These are phyloP conservation scores for Lindbergichthys nudifrons DNA, from an alignment of 2,797 vertebrate genomes.

Conservation along the genomic window DNA sequence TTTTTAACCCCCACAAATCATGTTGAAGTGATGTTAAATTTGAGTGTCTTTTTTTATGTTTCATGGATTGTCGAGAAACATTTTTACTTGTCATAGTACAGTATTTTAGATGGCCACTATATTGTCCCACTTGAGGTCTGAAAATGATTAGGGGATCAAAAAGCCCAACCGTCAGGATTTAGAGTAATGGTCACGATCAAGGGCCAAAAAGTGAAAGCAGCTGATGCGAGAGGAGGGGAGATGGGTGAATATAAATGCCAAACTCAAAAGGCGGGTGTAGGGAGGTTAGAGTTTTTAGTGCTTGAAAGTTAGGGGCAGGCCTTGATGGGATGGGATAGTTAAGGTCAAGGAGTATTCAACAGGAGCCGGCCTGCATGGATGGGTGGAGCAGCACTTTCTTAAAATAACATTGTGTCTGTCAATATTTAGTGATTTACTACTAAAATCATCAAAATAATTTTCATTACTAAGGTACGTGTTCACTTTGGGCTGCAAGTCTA, in stretches of 20 bases:
- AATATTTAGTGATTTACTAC: slow-evolving; percentile 2
- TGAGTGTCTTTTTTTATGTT: slow-evolving; percentile 8
- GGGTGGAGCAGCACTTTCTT: slow-evolving; percentile 79
- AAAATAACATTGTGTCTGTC: slow-evolving; percentile 6
- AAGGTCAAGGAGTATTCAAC: slow-evolving; percentile 61
- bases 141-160: slow-evolving; percentile 55
- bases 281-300: slow-evolving; percentile 73
- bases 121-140: slow-evolving; percentile 15
- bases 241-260: slow-evolving; percentile 46
- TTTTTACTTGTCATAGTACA: background rate
- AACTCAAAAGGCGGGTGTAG: slow-evolving; percentile 47
- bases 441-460: slow-evolving; percentile 14
- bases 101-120: background rate
- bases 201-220: slow-evolving; percentile 20
- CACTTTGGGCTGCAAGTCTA: slow-evolving; percentile 36
- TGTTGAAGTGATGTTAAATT: slow-evolving; percentile 33
- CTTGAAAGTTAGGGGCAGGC: slow-evolving; percentile 52
- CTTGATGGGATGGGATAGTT: slow-evolving; percentile 44
- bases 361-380: slow-evolving; percentile 63
- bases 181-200: slow-evolving; percentile 38
- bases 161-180: slow-evolving; percentile 66
- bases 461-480: background rate
- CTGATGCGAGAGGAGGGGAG: slow-evolving; percentile 21
- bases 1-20: slow-evolving; percentile 66
- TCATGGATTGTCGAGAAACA: slow-evolving; percentile 7